Evolutionary conservation across 2,888 invertebrate genomes (phyloP), one percentile per base, ranked within the genome.

Genomic region (Eristalis arbustorum): DNA sequence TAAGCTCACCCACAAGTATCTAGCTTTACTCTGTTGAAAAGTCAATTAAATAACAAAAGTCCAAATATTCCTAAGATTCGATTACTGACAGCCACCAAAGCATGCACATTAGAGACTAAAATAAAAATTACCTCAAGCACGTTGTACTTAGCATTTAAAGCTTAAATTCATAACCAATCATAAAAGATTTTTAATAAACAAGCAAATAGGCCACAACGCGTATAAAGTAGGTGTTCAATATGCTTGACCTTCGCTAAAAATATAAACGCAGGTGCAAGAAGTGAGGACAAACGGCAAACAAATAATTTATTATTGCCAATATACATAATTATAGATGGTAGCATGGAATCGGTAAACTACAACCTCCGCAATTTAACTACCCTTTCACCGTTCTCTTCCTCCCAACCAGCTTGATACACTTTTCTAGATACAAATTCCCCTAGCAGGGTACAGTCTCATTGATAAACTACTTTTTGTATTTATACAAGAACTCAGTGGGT

Each of bases 381-480:
- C 5, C 18, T 18, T 49, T 49, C 18, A 69, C 57, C 74, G 72
- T 71, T 66, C 69, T 79, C 74, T 28, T 61, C 31, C 28, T 61
- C 22, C 10, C 2, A n/a, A 28, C 28, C 10, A 14, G 6, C 31
- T 28, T 49, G n/a, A 18, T 49, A 28, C 61, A 25, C 6, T 61
- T 61, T 28, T 79, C 61, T 62, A 84, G 62, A 80, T 72, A 75
- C 66, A 62, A 72, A 80, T 75, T 75, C 57, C n/a, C 75, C 57
- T 31, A 80, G 71, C 64, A 80, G 71, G 59, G 74, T 80, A 67
- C 56, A 72, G 71, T 75, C 75, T 72, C 28, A 28, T 77, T 40
- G 71, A 75, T 80, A 71, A 67, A 8, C 79, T 40, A 78, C 79
- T 71, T 80, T 80, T 84, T 80, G 71, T 84, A 84, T 79, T 75